phyloP scores from a whole-genome alignment of 2,888 invertebrate species.

The Standfussiana lucernea region DNA sequence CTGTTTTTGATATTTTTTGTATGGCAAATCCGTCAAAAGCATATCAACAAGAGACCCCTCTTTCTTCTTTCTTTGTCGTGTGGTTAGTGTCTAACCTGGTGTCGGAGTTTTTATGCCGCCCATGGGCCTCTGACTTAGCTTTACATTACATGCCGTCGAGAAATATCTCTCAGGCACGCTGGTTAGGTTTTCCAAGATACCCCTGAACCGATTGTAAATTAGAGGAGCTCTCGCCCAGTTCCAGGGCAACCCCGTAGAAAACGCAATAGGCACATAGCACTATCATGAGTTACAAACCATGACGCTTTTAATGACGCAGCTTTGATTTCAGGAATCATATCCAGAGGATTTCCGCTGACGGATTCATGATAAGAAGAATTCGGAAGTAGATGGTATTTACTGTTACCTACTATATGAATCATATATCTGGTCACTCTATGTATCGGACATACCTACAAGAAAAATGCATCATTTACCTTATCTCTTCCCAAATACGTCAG shows the following conservation, averaged over 20 bases:
- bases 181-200: too few relatives aligned
- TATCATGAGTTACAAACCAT: neutral
- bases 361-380: slow-evolving; percentile 10
- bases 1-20: too few relatives aligned
- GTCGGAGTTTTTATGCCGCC: too few relatives aligned
- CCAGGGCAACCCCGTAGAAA: neutral
- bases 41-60: too few relatives aligned
- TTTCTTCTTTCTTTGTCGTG: too few relatives aligned
- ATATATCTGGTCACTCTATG: slow-evolving; percentile 1
- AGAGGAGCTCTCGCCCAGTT: too few relatives aligned
- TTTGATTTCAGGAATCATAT: neutral
- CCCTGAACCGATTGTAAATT: too few relatives aligned
- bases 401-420: slow-evolving; percentile 1
- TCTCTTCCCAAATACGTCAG: neutral
- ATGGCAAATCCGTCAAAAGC: too few relatives aligned
- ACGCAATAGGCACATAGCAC: neutral
- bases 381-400: slow-evolving; percentile 13
- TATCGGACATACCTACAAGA: neutral
- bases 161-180: too few relatives aligned
- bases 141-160: too few relatives aligned
- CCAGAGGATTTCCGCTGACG: slow-evolving; percentile 26
- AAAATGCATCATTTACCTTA: neutral
- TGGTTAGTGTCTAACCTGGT: too few relatives aligned
- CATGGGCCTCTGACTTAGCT: too few relatives aligned
- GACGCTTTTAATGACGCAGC: neutral